phyloP scores from a whole-genome alignment of 1,140 invertebrate species.

The Brachionus paranguensis region DNA sequence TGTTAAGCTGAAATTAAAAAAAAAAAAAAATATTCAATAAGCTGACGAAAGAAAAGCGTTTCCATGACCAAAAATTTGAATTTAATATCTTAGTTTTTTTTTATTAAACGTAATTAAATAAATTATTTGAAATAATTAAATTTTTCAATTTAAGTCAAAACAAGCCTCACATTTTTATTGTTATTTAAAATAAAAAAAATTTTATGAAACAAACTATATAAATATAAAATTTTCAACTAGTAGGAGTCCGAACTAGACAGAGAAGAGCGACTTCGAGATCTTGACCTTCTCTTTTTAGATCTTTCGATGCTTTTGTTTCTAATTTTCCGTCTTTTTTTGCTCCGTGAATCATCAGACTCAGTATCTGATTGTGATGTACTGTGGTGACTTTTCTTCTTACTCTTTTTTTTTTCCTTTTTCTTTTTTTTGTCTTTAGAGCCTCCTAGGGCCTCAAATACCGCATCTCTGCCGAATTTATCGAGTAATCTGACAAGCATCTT shows the following conservation, averaged over 20 bases:
- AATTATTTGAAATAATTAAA: background rate
- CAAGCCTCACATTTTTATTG: background rate
- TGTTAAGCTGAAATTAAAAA: background rate
- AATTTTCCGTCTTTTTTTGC: background rate
- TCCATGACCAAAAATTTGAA: background rate
- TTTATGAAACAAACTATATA: background rate
- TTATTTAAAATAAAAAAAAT: background rate
- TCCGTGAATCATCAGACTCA: background rate
- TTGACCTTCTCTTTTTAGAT: background rate
- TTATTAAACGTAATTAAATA: background rate
- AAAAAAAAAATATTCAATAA: background rate
- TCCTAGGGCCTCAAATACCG: background rate
- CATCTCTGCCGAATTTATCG: background rate
- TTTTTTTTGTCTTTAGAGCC: background rate
- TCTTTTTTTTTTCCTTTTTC: slow-evolving; percentile 26
- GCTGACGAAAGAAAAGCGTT: background rate
- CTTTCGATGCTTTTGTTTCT: background rate
- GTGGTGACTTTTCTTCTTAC: background rate
- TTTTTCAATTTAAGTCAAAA: background rate
- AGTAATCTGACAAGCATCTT: background rate
- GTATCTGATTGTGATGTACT: background rate
- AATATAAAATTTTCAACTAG: background rate
- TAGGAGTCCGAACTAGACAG: background rate
- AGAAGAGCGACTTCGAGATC: background rate
- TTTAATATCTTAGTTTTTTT: background rate